Base-by-base conservation (phyloP, 2,113 vertebrate species). In the Microtus montanus region DNA sequence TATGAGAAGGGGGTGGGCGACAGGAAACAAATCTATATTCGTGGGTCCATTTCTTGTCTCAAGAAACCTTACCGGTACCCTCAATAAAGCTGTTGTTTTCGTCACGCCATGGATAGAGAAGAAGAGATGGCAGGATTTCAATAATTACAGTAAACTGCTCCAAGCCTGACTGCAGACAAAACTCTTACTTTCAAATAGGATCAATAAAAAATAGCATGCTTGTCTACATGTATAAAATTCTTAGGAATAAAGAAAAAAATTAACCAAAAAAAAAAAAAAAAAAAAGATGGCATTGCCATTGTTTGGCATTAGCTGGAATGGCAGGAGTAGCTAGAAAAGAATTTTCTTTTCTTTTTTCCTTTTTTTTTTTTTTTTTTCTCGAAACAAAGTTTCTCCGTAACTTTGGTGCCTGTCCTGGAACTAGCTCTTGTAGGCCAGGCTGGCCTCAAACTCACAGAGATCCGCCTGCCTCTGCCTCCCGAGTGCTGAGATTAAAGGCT, bases 111-210 rank as follows among this genome's bases (percentile, higher is more conserved):
- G 89, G 70, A 52, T 74, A 86, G 41, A 24, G 83, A 93, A 95
- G 74, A 20, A 91, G 73, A 90, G 28, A 61, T 87, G n/a, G n/a
- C 41, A 77, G 12, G 64, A 91, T 79, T 83, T 75, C 86, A 86
- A 78, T 47, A 89, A 24, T 12, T 77, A 38, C 7, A 33, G n/a
- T 83, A 30, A 71, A 30, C 33, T 52, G 47, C 47, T 49, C n/a
- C 38, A 71, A 90, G 83, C 15, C 79, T 75, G 20, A 54, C 47
- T 84, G 70, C 66, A 93, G 70, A 79, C 35, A 52, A 89, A 90
- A 5, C 20, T 64, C 75, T 79, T 66, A 54, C 38, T 90, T 75
- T 80, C 84, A 22, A 49, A 89, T 15, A 28, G 15, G n/a, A 80
- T 11, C 58, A 79, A 22, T 54, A 78, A 78, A 89, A 38, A 79